Evolutionary conservation across 1,140 invertebrate genomes (phyloP).

Genomic region (Drosophila virilis): DNA sequence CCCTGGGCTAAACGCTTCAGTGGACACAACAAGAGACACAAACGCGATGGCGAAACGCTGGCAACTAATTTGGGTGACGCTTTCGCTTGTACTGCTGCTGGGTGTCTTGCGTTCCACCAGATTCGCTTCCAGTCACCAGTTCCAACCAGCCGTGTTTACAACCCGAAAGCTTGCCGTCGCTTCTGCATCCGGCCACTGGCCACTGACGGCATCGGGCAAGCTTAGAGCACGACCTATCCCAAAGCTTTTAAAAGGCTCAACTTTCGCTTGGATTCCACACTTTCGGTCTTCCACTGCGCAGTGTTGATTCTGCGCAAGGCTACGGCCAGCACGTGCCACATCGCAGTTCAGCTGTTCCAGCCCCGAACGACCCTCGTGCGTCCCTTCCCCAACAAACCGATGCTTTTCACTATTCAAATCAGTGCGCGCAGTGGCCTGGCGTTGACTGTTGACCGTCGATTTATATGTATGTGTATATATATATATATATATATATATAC

Average conservation of each 20-base stretch:
- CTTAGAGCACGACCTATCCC: constrained; percentile 65
- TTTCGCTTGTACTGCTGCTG: constrained; percentile 34
- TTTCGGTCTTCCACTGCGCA: constrained; percentile 64
- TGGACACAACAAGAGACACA: constrained; percentile 53
- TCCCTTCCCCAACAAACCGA: constrained; percentile 10
- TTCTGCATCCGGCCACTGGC: background rate
- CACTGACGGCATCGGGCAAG: background rate
- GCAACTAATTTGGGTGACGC: constrained; percentile 80
- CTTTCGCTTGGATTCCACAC: constrained; percentile 51
- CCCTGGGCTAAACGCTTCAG: constrained; percentile 24
- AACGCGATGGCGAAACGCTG: constrained; percentile 76
- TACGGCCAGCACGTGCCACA: constrained; percentile 71
- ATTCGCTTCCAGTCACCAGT: constrained; percentile 18
- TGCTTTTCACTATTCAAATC: constrained; percentile 60
- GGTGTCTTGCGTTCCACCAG: constrained; percentile 48
- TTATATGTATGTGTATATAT: background rate
- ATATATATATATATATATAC: background rate
- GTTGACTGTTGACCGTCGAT: constrained; percentile 65
- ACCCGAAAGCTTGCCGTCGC: constrained; percentile 34
- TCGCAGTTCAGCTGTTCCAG: constrained; percentile 65
- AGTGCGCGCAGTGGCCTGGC: constrained; percentile 60
- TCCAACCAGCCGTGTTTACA: constrained; percentile 22
- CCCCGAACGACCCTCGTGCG: constrained; percentile 9
- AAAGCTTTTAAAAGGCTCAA: constrained; percentile 50
- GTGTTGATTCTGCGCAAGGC: constrained; percentile 65